Evolutionary conservation across 2,113 vertebrate species (phyloP).

Genomic region (Fukomys damarensis): DNA sequence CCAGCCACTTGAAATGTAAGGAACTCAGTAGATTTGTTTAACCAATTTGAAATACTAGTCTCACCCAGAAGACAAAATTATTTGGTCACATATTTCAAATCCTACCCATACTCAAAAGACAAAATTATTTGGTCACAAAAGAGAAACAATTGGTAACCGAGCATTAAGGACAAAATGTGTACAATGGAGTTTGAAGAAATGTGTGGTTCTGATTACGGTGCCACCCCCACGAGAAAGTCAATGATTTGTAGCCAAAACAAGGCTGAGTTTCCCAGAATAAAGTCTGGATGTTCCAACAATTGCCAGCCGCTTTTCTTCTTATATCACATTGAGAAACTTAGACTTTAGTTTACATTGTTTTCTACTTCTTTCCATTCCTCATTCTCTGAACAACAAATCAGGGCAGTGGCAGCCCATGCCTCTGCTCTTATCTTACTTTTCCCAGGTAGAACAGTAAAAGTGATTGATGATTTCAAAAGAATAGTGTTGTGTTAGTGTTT

Average conservation of each 20-base stretch:
- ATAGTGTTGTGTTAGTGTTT: neutral
- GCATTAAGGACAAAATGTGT: neutral
- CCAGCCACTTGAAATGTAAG: neutral
- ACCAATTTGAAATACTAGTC: neutral
- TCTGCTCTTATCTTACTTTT: neutral
- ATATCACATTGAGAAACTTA: too few relatives aligned
- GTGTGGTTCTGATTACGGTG: too few relatives aligned
- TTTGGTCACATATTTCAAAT: neutral
- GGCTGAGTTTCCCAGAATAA: neutral
- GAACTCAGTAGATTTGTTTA: neutral
- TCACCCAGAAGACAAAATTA: neutral
- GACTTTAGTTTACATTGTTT: neutral
- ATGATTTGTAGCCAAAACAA: neutral
- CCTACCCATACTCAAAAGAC: neutral
- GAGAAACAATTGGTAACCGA: neutral
- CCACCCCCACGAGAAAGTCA: fast-evolving
- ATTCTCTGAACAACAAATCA: neutral
- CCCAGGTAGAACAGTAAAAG: neutral
- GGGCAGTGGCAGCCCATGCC: fast-evolving
- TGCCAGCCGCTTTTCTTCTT: neutral
- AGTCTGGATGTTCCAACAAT: neutral
- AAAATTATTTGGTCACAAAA: neutral
- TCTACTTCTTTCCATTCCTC: neutral
- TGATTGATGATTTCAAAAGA: neutral
- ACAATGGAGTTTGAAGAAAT: neutral